Evolutionary conservation across 1,140 invertebrate species (phyloP).

Genomic region (Agraylea sexmaculata): DNA sequence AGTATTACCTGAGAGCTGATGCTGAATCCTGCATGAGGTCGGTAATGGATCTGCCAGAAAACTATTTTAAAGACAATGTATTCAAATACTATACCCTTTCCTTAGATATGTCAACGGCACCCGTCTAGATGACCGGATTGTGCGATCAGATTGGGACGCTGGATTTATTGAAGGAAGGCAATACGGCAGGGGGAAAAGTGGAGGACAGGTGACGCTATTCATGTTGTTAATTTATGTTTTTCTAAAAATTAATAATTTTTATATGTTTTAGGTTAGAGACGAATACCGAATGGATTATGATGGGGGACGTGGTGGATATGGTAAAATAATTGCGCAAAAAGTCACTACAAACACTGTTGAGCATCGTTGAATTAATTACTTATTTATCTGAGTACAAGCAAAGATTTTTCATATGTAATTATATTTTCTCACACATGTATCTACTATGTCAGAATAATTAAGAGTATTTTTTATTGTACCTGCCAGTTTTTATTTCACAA

Average conservation of each 20-base stretch:
- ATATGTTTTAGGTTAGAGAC: conserved; percentile 70
- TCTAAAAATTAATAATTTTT: not conserved
- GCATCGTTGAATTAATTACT: conserved; percentile 29
- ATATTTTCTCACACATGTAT: no score
- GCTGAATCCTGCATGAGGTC: conserved; percentile 86
- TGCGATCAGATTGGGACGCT: conserved; percentile 98
- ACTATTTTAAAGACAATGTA: no score
- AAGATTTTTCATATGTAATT: no score
- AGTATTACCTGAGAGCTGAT: conserved; percentile 85
- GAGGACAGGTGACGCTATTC: conserved; percentile 74
- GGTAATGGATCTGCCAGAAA: conserved; percentile 1
- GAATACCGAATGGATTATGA: conserved; percentile 98
- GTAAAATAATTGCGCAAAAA: conserved; percentile 85
- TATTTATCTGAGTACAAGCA: no score
- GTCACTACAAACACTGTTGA: conserved; percentile 45
- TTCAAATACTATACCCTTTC: conserved; percentile 16
- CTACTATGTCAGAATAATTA: no score
- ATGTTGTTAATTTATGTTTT: not conserved
- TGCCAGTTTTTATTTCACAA: no score
- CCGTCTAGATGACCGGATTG: conserved; percentile 90
- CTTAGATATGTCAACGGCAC: conserved; percentile 89
- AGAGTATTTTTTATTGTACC: no score
- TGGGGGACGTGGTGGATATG: conserved; percentile 90
- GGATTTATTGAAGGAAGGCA: conserved; percentile 98
- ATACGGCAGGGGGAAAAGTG: conserved; percentile 95